phyloP scores from a whole-genome alignment of 2,888 invertebrate genomes.

The Ischnura elegans region DNA sequence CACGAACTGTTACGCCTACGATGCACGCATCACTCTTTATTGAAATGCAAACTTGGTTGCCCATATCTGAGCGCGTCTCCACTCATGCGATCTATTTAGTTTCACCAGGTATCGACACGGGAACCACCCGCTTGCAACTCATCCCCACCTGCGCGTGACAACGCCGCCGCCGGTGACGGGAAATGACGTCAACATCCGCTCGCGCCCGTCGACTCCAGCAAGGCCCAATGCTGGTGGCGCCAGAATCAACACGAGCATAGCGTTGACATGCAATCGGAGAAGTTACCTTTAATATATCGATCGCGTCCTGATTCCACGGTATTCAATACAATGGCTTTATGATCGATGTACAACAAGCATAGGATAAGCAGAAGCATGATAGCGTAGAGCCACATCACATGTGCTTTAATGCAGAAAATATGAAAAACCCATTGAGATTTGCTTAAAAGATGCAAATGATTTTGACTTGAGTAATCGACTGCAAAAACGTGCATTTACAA shows the following conservation, averaged over 20 bases:
- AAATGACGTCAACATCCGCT: not conserved
- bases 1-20: not conserved
- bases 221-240: not conserved
- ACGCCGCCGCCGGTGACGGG: not conserved
- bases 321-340: too few species aligned
- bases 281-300: slow-evolving; percentile 27
- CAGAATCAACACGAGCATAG: not conserved
- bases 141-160: not conserved
- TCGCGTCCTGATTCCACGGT: not conserved
- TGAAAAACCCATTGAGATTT: too few species aligned
- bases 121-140: not conserved
- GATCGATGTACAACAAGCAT: too few species aligned
- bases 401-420: too few species aligned
- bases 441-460: too few species aligned
- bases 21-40: not conserved
- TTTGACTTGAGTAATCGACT: too few species aligned
- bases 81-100: not conserved
- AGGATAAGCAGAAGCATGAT: too few species aligned
- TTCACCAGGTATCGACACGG: not conserved
- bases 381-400: too few species aligned
- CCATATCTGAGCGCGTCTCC: not conserved
- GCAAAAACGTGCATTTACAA: too few species aligned
- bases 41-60: not conserved
- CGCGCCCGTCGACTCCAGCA: not conserved
- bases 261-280: not conserved